Evolutionary conservation across 2,113 vertebrate genomes (phyloP).

Genomic region (Pedetes capensis): DNA sequence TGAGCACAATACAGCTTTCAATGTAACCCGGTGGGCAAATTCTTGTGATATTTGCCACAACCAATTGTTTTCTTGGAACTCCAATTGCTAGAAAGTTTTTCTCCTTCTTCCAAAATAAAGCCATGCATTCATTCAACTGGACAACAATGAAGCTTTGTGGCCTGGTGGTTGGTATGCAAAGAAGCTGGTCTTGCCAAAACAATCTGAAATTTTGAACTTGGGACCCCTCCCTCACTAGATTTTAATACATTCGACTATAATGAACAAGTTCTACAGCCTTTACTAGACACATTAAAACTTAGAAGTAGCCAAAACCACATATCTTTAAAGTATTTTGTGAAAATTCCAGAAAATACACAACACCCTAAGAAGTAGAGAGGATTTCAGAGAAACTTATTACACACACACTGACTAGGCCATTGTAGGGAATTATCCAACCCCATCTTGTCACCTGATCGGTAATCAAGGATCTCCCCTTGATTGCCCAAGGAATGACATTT

Average conservation of each 20-base stretch:
- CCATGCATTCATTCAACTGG: slow-evolving; percentile 46
- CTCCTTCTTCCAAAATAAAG: slow-evolving; percentile 42
- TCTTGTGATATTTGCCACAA: slow-evolving; percentile 36
- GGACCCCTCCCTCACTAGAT: background rate
- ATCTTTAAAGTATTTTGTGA: background rate
- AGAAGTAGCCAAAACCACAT: slow-evolving; percentile 31
- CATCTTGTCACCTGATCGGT: too few species aligned
- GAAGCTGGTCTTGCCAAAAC: slow-evolving; percentile 59
- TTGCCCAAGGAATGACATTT: too few species aligned
- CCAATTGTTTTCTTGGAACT: slow-evolving; percentile 57
- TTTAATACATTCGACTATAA: slow-evolving; percentile 56
- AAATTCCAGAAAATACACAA: slow-evolving; percentile 24
- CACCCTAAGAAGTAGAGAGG: background rate
- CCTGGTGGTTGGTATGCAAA: slow-evolving; percentile 48
- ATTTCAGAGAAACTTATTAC: background rate
- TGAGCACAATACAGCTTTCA: background rate
- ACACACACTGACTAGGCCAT: background rate
- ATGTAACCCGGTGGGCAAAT: slow-evolving; percentile 28
- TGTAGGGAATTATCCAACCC: too few species aligned
- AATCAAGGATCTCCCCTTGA: too few species aligned
- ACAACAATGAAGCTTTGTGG: slow-evolving; percentile 71
- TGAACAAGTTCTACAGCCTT: background rate
- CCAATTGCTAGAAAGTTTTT: slow-evolving; percentile 43
- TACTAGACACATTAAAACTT: background rate
- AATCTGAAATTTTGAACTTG: slow-evolving; percentile 59